Base-by-base conservation (phyloP, 2,797 vertebrate genomes). In the Apogon talboti region DNA sequence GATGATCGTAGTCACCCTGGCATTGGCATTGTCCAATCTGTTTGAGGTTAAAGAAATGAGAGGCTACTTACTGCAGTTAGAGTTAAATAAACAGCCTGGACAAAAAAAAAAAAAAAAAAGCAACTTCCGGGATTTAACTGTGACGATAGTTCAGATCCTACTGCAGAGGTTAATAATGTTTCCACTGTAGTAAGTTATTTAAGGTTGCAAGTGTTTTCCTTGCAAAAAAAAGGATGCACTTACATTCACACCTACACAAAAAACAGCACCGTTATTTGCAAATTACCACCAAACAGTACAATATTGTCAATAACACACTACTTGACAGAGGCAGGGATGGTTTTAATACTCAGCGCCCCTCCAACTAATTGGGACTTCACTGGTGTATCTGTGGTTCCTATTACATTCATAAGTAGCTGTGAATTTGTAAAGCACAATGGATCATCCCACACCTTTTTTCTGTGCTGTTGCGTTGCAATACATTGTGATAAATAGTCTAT, bases 241-340 rank as follows among this genome's bases (percentile, higher is more conserved):
- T 24, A 8, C 16, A 50, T 28, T 46, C 66, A 67, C 40, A 61
- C 43, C 38, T 50, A 19, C 33, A 71, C 41, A 63, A 11, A 63
- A 50, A 52, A 44, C 55, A 50, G 21, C 45, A 18, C 3, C 6
- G 19, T 69, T 75, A 54, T 51, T 47, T 50, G 14, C 55, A 76
- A 76, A 85, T 78, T 73, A 71, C 58, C 67, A 55, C 44, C 42
- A 64, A 86, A 76, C 76, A 50, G 54, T 78, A 76, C 68, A n/a
- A n/a, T n/a, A n/a, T n/a, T 68, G 76, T 83, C 56, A 82, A 73
- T 76, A 82, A 67, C 46, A 60, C 54, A 47, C 44, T 50, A 65
- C 74, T 82, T 55, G 50, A 48, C 54, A 42, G 68, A 86, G 58
- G 60, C 74, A 48, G 47, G 54, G 55, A 73, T 40, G 76, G 71